Conservation (phyloP, 2,888 invertebrate genomes). For the Diabrotica balteata region DNA sequence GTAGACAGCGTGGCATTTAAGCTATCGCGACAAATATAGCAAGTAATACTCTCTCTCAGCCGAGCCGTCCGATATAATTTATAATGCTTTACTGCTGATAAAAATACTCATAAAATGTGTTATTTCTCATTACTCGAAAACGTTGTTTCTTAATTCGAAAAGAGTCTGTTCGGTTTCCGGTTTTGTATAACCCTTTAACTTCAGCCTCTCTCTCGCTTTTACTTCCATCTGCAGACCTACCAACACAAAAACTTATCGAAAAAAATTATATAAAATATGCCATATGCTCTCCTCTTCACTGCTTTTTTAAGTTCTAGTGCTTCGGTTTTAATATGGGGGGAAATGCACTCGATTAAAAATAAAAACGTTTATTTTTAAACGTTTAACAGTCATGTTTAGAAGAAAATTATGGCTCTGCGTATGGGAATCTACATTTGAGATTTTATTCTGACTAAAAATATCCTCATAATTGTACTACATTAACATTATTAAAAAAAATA, state of each 20-base stretch:
- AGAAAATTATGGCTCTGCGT: no score
- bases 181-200: conserved; percentile 42
- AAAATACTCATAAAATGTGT: conserved; percentile 41
- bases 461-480: no score
- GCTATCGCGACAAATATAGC: no score
- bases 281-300: conserved; percentile 43
- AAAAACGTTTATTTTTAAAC: conserved; percentile 44
- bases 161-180: conserved; percentile 44
- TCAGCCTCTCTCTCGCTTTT: conserved; percentile 16
- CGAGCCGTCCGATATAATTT: no score
- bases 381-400: conserved; percentile 11
- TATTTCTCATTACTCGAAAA: conserved; percentile 41
- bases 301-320: conserved; percentile 14
- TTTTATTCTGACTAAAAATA: no score
- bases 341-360: conserved; percentile 43
- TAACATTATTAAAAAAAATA: no score
- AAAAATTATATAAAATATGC: conserved; percentile 51
- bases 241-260: conserved; percentile 47
- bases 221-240: conserved; percentile 38
- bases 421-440: no score
- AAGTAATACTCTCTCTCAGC: no score
- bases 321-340: conserved; percentile 32
- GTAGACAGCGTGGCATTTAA: no score
- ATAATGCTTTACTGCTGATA: conserved; percentile 15
- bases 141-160: conserved; percentile 40